Evolutionary conservation across 1,140 invertebrate genomes (phyloP).

Genomic region (Tachypleus tridentatus): DNA sequence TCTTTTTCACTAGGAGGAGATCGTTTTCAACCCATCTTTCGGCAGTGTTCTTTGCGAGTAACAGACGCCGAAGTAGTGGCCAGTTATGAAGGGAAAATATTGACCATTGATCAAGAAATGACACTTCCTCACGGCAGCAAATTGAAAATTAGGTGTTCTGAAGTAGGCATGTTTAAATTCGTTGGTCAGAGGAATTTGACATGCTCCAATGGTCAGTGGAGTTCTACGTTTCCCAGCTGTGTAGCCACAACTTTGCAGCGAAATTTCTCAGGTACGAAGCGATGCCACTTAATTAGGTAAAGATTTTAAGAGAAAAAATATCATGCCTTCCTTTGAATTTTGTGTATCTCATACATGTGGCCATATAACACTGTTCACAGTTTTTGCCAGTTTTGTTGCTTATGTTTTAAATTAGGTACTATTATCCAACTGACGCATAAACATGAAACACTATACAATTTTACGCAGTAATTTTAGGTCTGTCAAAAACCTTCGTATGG

Average conservation of each 20-base stretch:
- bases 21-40: constrained; percentile 46
- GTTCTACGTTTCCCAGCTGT: constrained; percentile 55
- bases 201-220: constrained; percentile 68
- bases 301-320: constrained; percentile 2
- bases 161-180: constrained; percentile 68
- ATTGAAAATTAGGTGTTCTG: constrained; percentile 48
- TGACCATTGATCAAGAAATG: constrained; percentile 10
- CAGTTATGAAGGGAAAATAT: constrained; percentile 11
- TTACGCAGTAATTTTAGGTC: no score
- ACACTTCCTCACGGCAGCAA: constrained; percentile 16
- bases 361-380: no score
- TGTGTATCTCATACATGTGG: no score
- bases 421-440: no score
- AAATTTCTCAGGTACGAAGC: constrained; percentile 58
- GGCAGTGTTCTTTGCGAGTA: constrained; percentile 42
- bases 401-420: no score
- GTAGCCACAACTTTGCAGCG: constrained; percentile 60
- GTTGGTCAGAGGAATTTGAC: constrained; percentile 49
- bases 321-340: not conserved
- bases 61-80: constrained; percentile 16
- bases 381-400: no score
- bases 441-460: no score
- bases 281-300: not conserved
- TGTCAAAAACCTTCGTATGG: no score
- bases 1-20: constrained; percentile 25